Conservation (phyloP, 2,888 invertebrate species). For the Nipponacmea schrenckii region DNA sequence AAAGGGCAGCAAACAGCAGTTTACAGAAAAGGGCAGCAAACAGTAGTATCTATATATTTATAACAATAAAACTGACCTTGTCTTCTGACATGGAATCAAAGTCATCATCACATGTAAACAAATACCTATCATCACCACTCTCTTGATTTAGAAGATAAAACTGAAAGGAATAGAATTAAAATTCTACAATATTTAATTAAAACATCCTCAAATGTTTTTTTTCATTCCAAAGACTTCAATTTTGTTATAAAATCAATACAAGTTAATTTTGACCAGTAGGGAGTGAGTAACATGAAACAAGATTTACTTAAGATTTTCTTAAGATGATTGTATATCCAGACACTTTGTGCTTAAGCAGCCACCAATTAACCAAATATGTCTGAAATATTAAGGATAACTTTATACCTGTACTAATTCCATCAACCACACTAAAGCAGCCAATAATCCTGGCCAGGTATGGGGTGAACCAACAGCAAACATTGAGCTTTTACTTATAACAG, state of each 20-base stretch:
- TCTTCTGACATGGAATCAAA: slow-evolving; percentile 47
- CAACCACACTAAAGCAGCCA: slow-evolving; percentile 59
- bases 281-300: background rate
- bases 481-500: slow-evolving; percentile 56
- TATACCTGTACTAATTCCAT: slow-evolving; percentile 37
- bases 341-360: background rate
- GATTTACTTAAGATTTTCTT: background rate
- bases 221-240: too few species aligned
- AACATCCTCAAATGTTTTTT: too few species aligned
- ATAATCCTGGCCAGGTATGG: slow-evolving; percentile 61
- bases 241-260: too few species aligned
- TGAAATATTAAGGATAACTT: background rate
- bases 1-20: too few species aligned
- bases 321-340: background rate
- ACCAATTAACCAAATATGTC: background rate
- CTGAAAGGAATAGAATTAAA: slow-evolving; percentile 14
- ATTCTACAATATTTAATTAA: too few species aligned
- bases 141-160: slow-evolving; percentile 24
- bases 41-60: too few species aligned
- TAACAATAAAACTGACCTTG: slow-evolving; percentile 30
- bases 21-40: too few species aligned
- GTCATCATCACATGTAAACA: slow-evolving; percentile 43
- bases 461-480: slow-evolving; percentile 61
- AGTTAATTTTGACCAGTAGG: too few species aligned
- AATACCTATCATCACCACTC: slow-evolving; percentile 20